A percentile compares a stretch with the other conserved stretches of the same genome.
phyloP scores from a whole-genome alignment of 2,888 invertebrate genomes.

The Cantharis lateralis region DNA sequence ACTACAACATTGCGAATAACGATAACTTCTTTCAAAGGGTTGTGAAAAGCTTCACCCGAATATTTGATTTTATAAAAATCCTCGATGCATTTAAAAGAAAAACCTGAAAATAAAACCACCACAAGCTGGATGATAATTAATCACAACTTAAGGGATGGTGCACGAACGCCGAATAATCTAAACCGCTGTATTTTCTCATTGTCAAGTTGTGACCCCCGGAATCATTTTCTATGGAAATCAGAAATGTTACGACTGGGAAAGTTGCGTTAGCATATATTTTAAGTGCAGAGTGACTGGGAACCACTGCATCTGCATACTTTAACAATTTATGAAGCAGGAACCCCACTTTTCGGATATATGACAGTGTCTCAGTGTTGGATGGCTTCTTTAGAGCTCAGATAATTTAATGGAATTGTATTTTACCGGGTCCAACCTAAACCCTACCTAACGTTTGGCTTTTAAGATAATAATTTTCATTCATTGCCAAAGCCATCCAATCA shows the following conservation, averaged over 20 bases:
- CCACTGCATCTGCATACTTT: not conserved
- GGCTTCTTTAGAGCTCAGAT: not conserved
- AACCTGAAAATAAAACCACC: not conserved
- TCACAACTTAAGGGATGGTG: not conserved
- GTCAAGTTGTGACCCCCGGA: not conserved
- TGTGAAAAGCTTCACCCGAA: not conserved
- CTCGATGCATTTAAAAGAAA: not conserved
- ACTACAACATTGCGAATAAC: not conserved
- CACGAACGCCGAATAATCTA: not conserved
- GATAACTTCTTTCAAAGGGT: not conserved
- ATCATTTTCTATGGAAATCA: not conserved
- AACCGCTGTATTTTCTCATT: not conserved
- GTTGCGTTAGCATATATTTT: not conserved
- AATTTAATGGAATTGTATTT: not conserved
- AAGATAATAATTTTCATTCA: not conserved
- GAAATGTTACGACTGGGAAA: not conserved
- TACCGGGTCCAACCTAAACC: not conserved
- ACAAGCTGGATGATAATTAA: not conserved
- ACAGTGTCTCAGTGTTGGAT: not conserved
- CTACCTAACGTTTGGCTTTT: not conserved
- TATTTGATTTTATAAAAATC: not conserved
- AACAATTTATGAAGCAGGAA: not conserved
- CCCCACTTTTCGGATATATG: not conserved
- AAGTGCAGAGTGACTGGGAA: not conserved
- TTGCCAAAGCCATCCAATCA: not conserved